These are phyloP conservation scores for Boulengeromyrus knoepffleri DNA, from an alignment of 2,113 vertebrate species.

Conservation along the genomic window DNA sequence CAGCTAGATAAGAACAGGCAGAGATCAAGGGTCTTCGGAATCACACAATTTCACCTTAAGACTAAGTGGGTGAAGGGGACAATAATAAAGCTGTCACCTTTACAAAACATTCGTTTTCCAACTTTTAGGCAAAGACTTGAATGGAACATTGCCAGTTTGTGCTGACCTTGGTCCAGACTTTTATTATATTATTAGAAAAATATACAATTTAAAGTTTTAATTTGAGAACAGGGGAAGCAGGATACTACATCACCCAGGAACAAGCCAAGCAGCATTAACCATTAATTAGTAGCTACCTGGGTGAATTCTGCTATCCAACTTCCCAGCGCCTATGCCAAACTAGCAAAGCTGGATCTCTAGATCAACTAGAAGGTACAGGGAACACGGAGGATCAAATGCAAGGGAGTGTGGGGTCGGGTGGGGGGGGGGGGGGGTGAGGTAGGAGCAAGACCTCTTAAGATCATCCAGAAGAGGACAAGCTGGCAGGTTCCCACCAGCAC, in stretches of 20 bases:
- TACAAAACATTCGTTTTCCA: background rate
- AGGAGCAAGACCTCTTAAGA: conserved; percentile 46
- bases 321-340: background rate
- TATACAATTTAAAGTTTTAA: background rate
- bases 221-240: background rate
- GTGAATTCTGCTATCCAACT: conserved; percentile 2
- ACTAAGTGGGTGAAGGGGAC: background rate
- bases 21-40: background rate
- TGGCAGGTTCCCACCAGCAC: conserved; percentile 49
- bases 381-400: conserved; percentile 22
- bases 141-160: background rate
- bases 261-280: background rate
- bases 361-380: conserved; percentile 34
- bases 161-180: background rate
- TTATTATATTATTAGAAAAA: background rate
- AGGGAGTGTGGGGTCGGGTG: conserved; percentile 15
- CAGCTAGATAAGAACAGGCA: conserved; percentile 16
- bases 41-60: background rate
- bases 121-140: background rate
- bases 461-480: conserved; percentile 40
- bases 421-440: conserved; percentile 23
- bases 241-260: background rate
- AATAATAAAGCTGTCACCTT: background rate
- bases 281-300: background rate
- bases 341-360: background rate